Base-by-base conservation (phyloP, 2,888 invertebrate species). In the Arctia plantaginis region DNA sequence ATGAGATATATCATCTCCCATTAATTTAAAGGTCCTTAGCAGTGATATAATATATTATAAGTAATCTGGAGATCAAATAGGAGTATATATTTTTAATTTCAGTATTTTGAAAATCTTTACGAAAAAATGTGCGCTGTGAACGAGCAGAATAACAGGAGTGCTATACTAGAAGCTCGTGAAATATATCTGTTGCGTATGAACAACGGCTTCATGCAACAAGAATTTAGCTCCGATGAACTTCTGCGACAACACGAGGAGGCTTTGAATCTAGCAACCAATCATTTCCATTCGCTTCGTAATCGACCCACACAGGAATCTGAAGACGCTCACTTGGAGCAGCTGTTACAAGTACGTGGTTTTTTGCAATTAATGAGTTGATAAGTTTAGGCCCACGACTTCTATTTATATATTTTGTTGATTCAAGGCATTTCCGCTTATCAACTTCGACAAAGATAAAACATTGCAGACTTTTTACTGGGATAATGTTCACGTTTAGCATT, bases 101-200 rank as follows among this genome's bases (percentile, higher is more conserved):
- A 78, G 78, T 20, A 66, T 30, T 64, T 77, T 41, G 68, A 66
- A 35, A 66, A 75, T 27, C 47, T 66, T 44, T 78, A 72, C n/a
- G 30, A 65, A 66, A 33, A 75, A 18, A 39, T 74, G 64, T 67
- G 66, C 35, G n/a, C 44, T 0, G 69, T 75, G 55, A 79, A 79
- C 51, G 77, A 73, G 23, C 75, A 77, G 62, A 79, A 79, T 70
- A 77, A 79, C 55, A 65, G n/a, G n/a, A 70, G 41, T 18, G 77
- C 77, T 0, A 69, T 65, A 27, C 27, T 73, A 20, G 65, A 73
- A 62, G 73, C 75, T 23, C 77, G 75, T 4, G 75, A 77, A 59
- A 6, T 74, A n/a, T 79, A 79, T 44, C 20, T 65, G 4, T 30
- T n/a, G 1, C 62, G 33, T 3, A 79, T 73, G 75, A 78, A 72